Base-by-base conservation (phyloP, 2,113 vertebrate species). In the Gracilinanus agilis region DNA sequence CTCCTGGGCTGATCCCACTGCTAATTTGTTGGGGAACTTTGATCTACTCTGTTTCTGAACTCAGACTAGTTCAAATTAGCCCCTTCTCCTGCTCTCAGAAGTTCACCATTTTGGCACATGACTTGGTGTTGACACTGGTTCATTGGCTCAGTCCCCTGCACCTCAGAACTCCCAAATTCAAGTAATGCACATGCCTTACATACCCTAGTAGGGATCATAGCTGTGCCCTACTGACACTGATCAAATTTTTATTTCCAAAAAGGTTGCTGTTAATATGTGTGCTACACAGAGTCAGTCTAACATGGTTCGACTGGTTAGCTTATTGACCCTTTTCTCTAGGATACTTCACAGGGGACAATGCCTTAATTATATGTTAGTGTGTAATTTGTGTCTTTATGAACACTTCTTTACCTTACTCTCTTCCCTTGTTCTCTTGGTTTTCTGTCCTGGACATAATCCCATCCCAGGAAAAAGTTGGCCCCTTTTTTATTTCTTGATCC, bases 291-390 rank as follows among this genome's bases (percentile, higher is more conserved):
- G 16, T 83, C 16, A 23, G 16, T 83, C 16, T 83, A 83, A 83
- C n/a, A 40, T 83, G 67, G 21, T 34, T 75, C n/a, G 16, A 40
- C 40, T 75, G n/a, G n/a, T 21, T 83, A 40, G 67, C 67, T 40
- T 83, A 83, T 40, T 40, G 7, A 83, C 1, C 34, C 23, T 83
- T 83, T 83, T 83, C 21, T 21, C n/a, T 75, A 19, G 67, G n/a
- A 7, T 83, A 83, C n/a, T 83, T 54, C 91, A 88, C n/a, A 56
- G 21, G 25, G 16, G 21, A 88, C 58, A 90, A 40, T 40, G 53
- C 55, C 53, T 91, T 91, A 89, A 91, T 29, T 54, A 89, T 83
- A 83, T 55, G 55, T 90, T 67, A 91, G 27, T 61, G n/a, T 91
- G 91, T 93, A 49, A 49, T 49, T 49, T 49, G 49, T 40, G 19